These are phyloP conservation scores for Drosophila limbata DNA, from an alignment of 2,888 invertebrate genomes.

Conservation along the genomic window DNA sequence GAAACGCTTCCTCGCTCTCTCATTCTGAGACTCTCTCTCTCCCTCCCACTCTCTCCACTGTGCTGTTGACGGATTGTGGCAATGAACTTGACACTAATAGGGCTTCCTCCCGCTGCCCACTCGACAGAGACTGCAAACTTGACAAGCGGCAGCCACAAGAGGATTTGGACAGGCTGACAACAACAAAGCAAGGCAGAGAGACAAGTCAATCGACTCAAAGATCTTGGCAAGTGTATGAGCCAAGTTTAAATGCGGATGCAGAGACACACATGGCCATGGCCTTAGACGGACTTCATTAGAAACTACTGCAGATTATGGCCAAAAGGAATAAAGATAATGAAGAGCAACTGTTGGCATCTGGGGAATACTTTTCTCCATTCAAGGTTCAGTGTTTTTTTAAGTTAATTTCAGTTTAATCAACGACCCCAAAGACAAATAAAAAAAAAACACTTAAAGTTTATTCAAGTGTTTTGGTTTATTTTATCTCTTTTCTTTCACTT, in stretches of 20 bases:
- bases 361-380: not conserved
- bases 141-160: slow-evolving; percentile 15
- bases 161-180: slow-evolving; percentile 14
- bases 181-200: slow-evolving; percentile 3
- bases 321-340: not conserved
- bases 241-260: slow-evolving; percentile 55
- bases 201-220: slow-evolving; percentile 43
- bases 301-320: slow-evolving; percentile 14
- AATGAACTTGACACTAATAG: slow-evolving; percentile 85
- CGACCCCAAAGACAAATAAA: not conserved
- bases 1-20: not conserved
- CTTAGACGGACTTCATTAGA: slow-evolving; percentile 46
- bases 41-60: not conserved
- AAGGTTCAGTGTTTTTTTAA: not conserved
- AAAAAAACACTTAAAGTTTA: slow-evolving; percentile 3
- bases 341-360: not conserved
- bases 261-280: slow-evolving; percentile 34
- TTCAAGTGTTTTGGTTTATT: slow-evolving; percentile 15
- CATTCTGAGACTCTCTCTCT: not conserved
- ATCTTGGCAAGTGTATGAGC: slow-evolving; percentile 38
- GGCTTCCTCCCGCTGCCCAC: slow-evolving; percentile 68
- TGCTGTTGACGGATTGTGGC: slow-evolving; percentile 73
- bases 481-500: slow-evolving; percentile 6
- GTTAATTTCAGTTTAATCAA: not conserved
- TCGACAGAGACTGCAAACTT: slow-evolving; percentile 40